Evolutionary conservation across 2,797 vertebrate species (phyloP), one percentile per base, ranked within the genome.

Genomic region (Hoplostethus atlanticus): DNA sequence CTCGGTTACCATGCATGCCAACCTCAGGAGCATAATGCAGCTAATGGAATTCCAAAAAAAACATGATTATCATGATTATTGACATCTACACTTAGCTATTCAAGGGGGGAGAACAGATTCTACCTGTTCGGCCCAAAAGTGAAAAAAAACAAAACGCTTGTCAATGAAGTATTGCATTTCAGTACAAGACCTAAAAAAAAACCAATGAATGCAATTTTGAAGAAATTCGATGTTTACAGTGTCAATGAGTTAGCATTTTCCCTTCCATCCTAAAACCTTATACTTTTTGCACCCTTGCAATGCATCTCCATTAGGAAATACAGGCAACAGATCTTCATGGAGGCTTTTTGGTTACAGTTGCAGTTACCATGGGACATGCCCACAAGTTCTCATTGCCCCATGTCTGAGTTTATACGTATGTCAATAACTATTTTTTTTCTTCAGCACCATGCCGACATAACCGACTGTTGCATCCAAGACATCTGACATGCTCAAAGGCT

Each of bases 271-370:
- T 3, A 73, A 73, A 70, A 67, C 83, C 76, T 79, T 74, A 70
- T 65, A 64, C 28, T 68, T 71, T 57, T 68, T 61, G 25, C 42
- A 16, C 63, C 44, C 57, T 53, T 8, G 58, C 46, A 25, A 59
- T 38, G 17, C 13, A 51, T 85, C 64, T 79, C 64, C 58, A 76
- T 63, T 61, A 44, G 68, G 63, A 75, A 52, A 77, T 78, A 40
- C 64, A 46, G 68, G 70, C 57, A 65, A 64, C 74, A 64, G 53
- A 68, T 71, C 59, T 67, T 72, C 28, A n/a, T 28, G 21, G 62
- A 30, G 59, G 44, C 66, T 56, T 36, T 72, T 56, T 64, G 31
- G 28, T 21, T 75, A 28, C 28, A 3, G 5, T 15, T 72, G 65
- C 21, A 64, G 65, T 66, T 63, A 74, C 73, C 71, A 34, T 40